Base-by-base conservation (phyloP, 2,113 vertebrate species). In the Chaetura pelagica region DNA sequence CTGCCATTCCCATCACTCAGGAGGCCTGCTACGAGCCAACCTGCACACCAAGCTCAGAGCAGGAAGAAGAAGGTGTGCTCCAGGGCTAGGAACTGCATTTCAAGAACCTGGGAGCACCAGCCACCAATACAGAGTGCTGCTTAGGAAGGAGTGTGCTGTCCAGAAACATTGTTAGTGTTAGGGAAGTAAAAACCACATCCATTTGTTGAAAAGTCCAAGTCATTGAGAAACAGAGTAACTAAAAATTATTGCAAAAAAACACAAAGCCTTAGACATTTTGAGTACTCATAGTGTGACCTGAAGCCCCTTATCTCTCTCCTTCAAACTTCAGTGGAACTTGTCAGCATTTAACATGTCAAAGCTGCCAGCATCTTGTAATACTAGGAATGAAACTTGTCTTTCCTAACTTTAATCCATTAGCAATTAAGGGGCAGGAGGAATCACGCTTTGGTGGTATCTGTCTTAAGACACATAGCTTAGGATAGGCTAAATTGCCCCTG, bases 21-120 rank as follows among this genome's bases (percentile, higher is more conserved):
- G 99, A 99, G 96, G 99, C 99, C 75, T 99, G 99, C 95, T 99
- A 99, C 0, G 99, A 99, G 93, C 99, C 99, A 72, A 99, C 98
- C 13, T 99, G 99, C 89, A 99, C 99, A 29, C 99, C 99, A 6
- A 99, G 97, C 62, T 98, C 99, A 0, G 99, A 99, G 96, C 99
- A 99, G 69, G 99, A 99, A 92, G 99, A 99, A 93, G 99, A 99
- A 99, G 99, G 99, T 99, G 98, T 97, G 97, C 90, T 90, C n/a
- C 87, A 78, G 46, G 49, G n/a, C 30, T 40, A 55, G 69, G 26
- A 89, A 24, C 38, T 44, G 42, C 35, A 27, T 83, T 51, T 44
- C 38, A 54, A 24, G 42, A 85, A 67, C 29, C 35, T 34, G 30
- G n/a, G 52, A 64, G 63, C 54, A 44, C 26, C 24, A 84, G 58